A percentile compares a stretch with the other conserved stretches of the same genome.
Evolutionary conservation across 2,797 vertebrate genomes (phyloP).

Genomic region (Mallotus villosus): DNA sequence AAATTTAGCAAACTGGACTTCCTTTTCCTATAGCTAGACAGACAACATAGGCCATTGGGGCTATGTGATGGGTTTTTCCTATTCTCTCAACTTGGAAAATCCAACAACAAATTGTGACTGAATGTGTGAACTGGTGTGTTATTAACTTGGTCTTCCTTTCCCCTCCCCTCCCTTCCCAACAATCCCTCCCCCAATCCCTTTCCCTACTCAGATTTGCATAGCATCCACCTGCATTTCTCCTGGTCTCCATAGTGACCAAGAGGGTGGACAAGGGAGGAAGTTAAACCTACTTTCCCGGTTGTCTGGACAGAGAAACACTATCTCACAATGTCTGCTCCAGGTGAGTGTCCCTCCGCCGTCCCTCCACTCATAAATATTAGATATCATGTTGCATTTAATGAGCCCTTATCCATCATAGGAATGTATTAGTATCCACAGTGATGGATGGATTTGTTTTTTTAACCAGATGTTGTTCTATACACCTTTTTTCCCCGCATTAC

Average conservation of each 20-base stretch:
- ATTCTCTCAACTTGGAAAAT: too few relatives aligned
- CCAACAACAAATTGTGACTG: background rate
- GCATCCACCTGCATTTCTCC: constrained; percentile 10
- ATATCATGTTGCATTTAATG: too few relatives aligned
- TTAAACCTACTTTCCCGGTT: constrained; percentile 20
- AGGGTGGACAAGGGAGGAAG: constrained; percentile 39
- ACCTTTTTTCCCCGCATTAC: too few relatives aligned
- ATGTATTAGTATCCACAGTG: too few relatives aligned
- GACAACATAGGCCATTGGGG: too few relatives aligned
- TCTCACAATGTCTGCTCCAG: constrained; percentile 68
- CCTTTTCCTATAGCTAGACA: too few relatives aligned
- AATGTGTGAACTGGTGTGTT: background rate
- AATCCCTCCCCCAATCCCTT: background rate
- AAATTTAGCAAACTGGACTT: too few relatives aligned
- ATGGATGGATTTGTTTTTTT: too few relatives aligned
- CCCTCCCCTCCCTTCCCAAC: background rate
- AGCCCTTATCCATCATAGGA: too few relatives aligned
- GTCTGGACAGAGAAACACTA: background rate
- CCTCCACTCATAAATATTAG: too few relatives aligned
- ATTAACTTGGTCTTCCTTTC: background rate
- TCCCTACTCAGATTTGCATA: background rate
- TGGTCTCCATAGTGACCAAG: constrained; percentile 41
- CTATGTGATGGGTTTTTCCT: too few relatives aligned
- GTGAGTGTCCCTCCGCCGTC: constrained; percentile 49
- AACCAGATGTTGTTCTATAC: too few relatives aligned